Evolutionary conservation across 2,797 vertebrate species (phyloP).

Genomic region (Alectoris magna): DNA sequence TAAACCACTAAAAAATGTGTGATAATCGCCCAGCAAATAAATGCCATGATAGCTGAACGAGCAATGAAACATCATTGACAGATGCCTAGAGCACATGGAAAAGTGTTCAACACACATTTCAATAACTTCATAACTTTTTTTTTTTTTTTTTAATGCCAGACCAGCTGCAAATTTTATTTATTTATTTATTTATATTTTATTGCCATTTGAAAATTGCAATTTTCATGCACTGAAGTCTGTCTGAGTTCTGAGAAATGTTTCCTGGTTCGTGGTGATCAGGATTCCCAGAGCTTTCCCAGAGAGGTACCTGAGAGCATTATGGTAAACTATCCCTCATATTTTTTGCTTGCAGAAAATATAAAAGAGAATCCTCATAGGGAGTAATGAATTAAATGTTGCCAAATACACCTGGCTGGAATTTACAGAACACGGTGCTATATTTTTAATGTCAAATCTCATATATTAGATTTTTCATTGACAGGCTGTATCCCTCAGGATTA

Average conservation of each 20-base stretch:
- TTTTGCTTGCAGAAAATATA: not conserved
- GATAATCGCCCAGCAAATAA: not conserved
- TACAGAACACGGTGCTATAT: not conserved
- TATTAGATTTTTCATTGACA: not conserved
- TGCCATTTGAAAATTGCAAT: not conserved
- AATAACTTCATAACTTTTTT: not conserved
- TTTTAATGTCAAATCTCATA: not conserved
- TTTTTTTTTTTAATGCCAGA: not conserved
- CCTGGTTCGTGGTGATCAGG: conserved; percentile 18
- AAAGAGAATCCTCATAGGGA: conserved; percentile 9
- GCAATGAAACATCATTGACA: not conserved
- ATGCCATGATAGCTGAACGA: not conserved
- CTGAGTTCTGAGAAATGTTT: conserved; percentile 6
- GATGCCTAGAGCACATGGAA: not conserved
- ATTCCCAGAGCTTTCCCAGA: not conserved
- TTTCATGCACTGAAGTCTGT: not conserved
- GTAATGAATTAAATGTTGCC: conserved; percentile 3
- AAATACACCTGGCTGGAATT: conserved; percentile 29
- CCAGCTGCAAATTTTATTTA: not conserved
- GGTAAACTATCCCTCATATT: not conserved
- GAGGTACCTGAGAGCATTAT: not conserved
- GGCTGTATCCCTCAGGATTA: not conserved
- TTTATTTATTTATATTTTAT: not conserved
- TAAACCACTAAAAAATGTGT: not conserved
- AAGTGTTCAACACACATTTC: not conserved